Conservation (phyloP, 2,113 vertebrate genomes). For the Puntigrus tetrazona region DNA sequence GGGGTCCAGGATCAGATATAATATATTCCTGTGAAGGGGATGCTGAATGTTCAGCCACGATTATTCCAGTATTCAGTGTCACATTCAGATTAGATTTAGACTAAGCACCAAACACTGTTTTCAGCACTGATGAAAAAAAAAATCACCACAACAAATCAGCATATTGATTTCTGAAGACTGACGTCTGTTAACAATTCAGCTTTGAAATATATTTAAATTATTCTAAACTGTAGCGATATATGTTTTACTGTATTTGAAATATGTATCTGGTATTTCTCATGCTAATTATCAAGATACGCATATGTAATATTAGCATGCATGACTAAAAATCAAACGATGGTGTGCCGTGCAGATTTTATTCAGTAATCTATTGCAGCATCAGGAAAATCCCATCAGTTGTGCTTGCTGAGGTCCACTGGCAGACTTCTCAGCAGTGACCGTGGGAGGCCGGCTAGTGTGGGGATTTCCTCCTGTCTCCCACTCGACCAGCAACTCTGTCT, state of each 20-base stretch:
- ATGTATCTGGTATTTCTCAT: neutral
- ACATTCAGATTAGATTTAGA: neutral
- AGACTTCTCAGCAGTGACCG: conserved; percentile 63
- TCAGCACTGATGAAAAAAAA: neutral
- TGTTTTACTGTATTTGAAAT: too few relatives aligned
- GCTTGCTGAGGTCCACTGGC: conserved; percentile 57
- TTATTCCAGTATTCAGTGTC: neutral
- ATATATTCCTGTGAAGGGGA: neutral
- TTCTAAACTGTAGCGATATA: neutral
- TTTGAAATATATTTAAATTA: neutral
- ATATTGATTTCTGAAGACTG: neutral
- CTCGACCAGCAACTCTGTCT: conserved; percentile 18
- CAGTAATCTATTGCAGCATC: conserved; percentile 44
- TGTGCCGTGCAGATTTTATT: conserved; percentile 23
- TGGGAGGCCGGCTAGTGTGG: conserved; percentile 56
- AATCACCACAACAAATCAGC: neutral
- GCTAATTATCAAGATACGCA: neutral
- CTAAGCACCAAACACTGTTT: neutral
- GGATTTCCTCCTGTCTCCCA: conserved; percentile 62
- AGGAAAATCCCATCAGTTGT: conserved; percentile 60
- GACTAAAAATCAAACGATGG: neutral
- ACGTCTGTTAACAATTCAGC: neutral
- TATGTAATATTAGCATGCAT: neutral
- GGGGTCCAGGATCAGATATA: too few relatives aligned
- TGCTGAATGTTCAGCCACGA: neutral